Evolutionary conservation across 2,888 invertebrate species (phyloP), one percentile per base, ranked within the genome.

Genomic region (Tinea semifulvella): DNA sequence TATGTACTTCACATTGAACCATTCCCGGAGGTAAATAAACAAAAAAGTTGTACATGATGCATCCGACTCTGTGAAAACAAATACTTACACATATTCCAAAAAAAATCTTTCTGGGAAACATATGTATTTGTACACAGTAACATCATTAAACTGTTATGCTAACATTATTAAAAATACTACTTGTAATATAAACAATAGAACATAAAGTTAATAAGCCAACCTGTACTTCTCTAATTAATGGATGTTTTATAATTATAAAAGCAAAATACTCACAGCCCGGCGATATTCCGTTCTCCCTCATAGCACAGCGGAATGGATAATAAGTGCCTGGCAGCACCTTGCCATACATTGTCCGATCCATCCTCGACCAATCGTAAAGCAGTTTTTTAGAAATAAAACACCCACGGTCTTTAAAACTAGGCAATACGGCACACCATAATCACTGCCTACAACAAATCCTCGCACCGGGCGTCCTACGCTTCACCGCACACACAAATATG

Each of bases 301-400:
- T 84, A 44, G 91, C 88, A 68, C 93, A 92, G 72, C 92, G 87
- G 74, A 91, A 94, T 44, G 94, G 93, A 61, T 92, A 90, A 71
- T 92, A 87, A 64, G 89, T 90, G 60, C 92, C 91, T 45, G 91
- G 92, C 67, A 88, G 87, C 63, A 92, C 85, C 82, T 92, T 92
- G 55, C 93, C 93, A 69, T 94, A 94, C 92, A 92, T 93, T 68
- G 92, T 90, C 67, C 93, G 86, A 85, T 94, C 93, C 93, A 94
- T 92, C 59, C 58, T 69, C 63, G 58, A 56, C 67, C 68, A 74
- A 75, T 79, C 67, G 62, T 60, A 56, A 56, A 60, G 63, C 60
- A 61, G 66, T 63, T 63, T 71, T 65, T 65, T 61, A 63, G 63
- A 65, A 69, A 68, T 64, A 67, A 68, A 65, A 67, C 72, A 74